Evolutionary conservation across 1,140 invertebrate species (phyloP).

Genomic region (Chymomyza costata): DNA sequence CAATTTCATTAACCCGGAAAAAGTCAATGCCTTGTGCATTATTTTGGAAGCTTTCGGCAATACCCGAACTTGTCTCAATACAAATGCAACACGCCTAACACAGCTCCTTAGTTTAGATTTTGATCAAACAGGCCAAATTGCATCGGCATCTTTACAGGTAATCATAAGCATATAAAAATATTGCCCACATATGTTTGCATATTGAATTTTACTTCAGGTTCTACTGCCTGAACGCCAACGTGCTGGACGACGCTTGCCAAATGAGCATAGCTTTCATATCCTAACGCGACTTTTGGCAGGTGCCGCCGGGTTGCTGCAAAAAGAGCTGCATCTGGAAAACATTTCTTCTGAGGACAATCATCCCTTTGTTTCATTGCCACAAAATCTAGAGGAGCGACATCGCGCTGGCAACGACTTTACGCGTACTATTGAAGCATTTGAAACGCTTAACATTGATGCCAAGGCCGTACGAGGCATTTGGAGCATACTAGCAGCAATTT

Average conservation of each 20-base stretch:
- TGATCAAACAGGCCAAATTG: constrained; percentile 92
- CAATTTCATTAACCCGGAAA: constrained; percentile 86
- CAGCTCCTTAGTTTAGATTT: constrained; percentile 93
- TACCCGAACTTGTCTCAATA: constrained; percentile 84
- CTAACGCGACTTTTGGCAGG: constrained; percentile 90
- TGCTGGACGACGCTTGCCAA: constrained; percentile 81
- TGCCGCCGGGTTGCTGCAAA: constrained; percentile 85
- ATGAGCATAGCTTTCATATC: constrained; percentile 87
- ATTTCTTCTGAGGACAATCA: constrained; percentile 84
- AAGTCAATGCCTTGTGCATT: constrained; percentile 87
- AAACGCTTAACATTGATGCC: constrained; percentile 83
- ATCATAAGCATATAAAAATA: constrained; percentile 32
- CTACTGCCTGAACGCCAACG: constrained; percentile 85
- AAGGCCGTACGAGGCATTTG: constrained; percentile 89
- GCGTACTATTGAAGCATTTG: constrained; percentile 85
- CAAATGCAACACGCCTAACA: constrained; percentile 91
- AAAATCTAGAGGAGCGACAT: constrained; percentile 88
- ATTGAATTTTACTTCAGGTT: constrained; percentile 75
- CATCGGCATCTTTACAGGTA: constrained; percentile 91
- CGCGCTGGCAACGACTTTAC: constrained; percentile 86
- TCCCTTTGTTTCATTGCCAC: constrained; percentile 85
- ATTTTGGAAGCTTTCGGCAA: constrained; percentile 94
- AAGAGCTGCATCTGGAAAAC: constrained; percentile 88
- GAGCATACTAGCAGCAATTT: constrained; percentile 91
- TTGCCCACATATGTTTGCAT: neutral